Base-by-base conservation (phyloP, 2,797 vertebrate genomes). In the Myotis pilosus region DNA sequence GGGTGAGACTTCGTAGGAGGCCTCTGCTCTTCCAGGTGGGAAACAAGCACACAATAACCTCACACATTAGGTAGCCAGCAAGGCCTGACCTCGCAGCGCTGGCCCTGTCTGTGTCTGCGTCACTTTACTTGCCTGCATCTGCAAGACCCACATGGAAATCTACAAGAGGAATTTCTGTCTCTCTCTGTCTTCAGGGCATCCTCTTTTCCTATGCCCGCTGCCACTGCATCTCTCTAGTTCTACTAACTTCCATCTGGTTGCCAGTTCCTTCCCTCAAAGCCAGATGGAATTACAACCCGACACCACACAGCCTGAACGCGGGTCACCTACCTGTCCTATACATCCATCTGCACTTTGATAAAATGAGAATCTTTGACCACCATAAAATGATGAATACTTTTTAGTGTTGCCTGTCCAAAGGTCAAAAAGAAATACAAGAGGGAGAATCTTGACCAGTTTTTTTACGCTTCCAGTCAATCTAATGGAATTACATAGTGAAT, bases 261-360 rank as follows among this genome's bases (percentile, higher is more conserved):
- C 91, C 84, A 88, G 23, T 91, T 84, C 44, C 84, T 90, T 81
- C 94, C 92, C 55, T n/a, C 88, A 89, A 87, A 92, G 57, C 92
- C 82, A 95, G 82, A 86, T 89, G 87, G 93, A 91, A 94, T 92
- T 91, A 89, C 84, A 84, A 51, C 89, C 84, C 78, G 44, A 62
- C 28, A 9, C 71, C 22, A 62, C 17, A 11, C 64, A 47, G n/a
- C 33, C 33, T 25, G 85, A 91, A 55, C 66, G 82, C 64, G 81
- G 69, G 74, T 88, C 55, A 88, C 87, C 60, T 87, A 33, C 83
- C 79, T 66, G 82, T 69, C 36, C 64, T 51, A 38, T 51, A 30
- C 75, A 53, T 51, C n/a, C 88, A 30, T 74, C n/a, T 71, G 69
- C 20, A 74, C 80, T 95, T 83, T 6, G 62, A 92, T 94, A 95